A percentile compares a stretch with the other conserved stretches of the same genome.
Evolutionary conservation across 2,888 invertebrate genomes (phyloP).

Genomic region (Ectemnius continuus): DNA sequence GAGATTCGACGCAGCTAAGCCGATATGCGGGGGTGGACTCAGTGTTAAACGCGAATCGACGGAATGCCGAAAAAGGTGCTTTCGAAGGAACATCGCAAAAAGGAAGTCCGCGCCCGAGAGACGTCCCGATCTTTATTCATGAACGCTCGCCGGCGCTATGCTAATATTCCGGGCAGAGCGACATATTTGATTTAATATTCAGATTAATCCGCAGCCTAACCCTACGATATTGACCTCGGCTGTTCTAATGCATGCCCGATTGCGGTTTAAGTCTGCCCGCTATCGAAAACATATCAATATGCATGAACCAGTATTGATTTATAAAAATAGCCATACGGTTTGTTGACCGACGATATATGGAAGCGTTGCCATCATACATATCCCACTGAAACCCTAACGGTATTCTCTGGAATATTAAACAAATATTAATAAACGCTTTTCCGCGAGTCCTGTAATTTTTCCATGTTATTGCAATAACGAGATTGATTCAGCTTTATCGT

Average conservation of each 20-base stretch:
- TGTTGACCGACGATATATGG: too few relatives aligned
- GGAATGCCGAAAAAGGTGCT: neutral
- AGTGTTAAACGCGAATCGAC: neutral
- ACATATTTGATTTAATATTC: slow-evolving; percentile 6
- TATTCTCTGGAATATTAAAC: too few relatives aligned
- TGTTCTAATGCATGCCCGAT: too few relatives aligned
- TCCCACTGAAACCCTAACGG: too few relatives aligned
- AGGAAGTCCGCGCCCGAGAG: neutral
- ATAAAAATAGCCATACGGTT: too few relatives aligned
- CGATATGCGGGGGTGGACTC: too few relatives aligned
- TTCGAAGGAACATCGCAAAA: neutral
- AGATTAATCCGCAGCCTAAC: neutral
- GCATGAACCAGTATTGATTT: neutral
- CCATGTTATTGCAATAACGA: too few relatives aligned
- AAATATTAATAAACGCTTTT: too few relatives aligned
- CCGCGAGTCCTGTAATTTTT: too few relatives aligned
- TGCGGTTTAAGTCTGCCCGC: slow-evolving; percentile 1
- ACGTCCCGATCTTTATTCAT: slow-evolving; percentile 5
- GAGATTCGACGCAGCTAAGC: too few relatives aligned
- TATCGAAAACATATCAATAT: neutral
- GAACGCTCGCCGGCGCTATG: neutral
- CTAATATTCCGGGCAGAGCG: neutral
- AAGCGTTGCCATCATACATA: too few relatives aligned
- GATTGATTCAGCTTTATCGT: too few relatives aligned
- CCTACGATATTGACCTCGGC: neutral